Evolutionary conservation across 1,140 invertebrate genomes (phyloP).

Genomic region (Cheumatopsyche charites): DNA sequence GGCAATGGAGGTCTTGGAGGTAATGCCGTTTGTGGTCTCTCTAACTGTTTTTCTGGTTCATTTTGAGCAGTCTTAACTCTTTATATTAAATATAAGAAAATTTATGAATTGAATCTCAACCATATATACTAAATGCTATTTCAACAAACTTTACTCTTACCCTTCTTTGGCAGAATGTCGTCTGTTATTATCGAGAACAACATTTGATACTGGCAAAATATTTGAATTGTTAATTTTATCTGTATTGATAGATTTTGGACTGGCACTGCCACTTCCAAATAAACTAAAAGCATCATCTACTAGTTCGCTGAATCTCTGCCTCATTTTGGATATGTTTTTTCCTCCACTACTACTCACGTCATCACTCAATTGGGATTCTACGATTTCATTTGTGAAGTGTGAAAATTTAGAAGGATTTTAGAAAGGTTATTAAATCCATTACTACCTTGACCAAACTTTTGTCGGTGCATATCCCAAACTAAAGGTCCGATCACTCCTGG

Average conservation of each 20-base stretch:
- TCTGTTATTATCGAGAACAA: conserved; percentile 13
- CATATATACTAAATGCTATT: background rate
- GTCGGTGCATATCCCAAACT: conserved; percentile 76
- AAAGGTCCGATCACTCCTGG: conserved; percentile 83
- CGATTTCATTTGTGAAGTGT: background rate
- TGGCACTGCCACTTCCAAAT: conserved; percentile 53
- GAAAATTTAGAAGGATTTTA: background rate
- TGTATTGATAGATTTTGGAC: conserved; percentile 51
- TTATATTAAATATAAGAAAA: background rate
- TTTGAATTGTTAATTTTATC: conserved; percentile 25
- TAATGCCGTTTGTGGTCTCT: conserved; percentile 43
- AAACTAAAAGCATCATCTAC: conserved; percentile 59
- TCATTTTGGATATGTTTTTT: conserved; percentile 53
- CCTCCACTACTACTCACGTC: conserved; percentile 10
- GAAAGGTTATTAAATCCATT: background rate
- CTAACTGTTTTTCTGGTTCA: conserved; percentile 11
- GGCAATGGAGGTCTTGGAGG: conserved; percentile 44
- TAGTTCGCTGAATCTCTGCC: conserved; percentile 58
- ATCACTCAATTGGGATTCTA: conserved; percentile 30
- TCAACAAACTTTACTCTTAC: too few species aligned
- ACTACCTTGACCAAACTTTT: conserved; percentile 51
- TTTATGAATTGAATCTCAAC: background rate
- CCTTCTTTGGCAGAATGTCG: conserved; percentile 45
- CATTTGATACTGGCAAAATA: background rate
- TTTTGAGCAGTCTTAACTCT: background rate